Conservation (phyloP, 2,113 vertebrate genomes). For the Motacilla tschutschensis region DNA sequence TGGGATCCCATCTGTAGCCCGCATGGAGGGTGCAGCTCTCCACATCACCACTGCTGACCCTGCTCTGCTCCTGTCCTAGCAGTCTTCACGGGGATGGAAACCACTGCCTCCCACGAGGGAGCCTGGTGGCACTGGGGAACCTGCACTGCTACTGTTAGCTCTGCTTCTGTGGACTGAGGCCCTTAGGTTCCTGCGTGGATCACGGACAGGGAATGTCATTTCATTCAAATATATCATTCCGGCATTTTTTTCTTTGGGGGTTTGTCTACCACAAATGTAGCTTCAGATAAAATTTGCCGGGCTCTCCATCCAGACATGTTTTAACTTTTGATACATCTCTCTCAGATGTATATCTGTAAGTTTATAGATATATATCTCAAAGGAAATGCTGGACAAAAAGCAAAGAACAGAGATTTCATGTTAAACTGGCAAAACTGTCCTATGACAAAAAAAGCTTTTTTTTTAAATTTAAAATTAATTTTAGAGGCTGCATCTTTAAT, state of each 20-base stretch:
- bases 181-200: not conserved
- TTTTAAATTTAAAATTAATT: not conserved
- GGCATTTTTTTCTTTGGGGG: not conserved
- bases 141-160: not conserved
- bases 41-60: not conserved
- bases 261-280: not conserved
- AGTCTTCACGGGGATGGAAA: not conserved
- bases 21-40: not conserved
- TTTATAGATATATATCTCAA: not conserved
- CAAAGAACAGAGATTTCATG: not conserved
- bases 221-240: not conserved
- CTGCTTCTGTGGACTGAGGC: not conserved
- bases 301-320: not conserved
- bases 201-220: not conserved
- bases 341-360: not conserved
- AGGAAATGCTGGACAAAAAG: constrained; percentile 14
- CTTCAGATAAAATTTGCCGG: constrained; percentile 2
- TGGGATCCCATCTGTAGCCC: not conserved
- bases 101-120: not conserved
- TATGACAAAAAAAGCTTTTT: not conserved
- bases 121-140: not conserved
- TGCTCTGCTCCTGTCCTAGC: not conserved
- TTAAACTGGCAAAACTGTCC: not conserved
- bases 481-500: not conserved
- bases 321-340: constrained; percentile 17